Base-by-base conservation (phyloP, 2,113 vertebrate genomes). In the Tyto alba region DNA sequence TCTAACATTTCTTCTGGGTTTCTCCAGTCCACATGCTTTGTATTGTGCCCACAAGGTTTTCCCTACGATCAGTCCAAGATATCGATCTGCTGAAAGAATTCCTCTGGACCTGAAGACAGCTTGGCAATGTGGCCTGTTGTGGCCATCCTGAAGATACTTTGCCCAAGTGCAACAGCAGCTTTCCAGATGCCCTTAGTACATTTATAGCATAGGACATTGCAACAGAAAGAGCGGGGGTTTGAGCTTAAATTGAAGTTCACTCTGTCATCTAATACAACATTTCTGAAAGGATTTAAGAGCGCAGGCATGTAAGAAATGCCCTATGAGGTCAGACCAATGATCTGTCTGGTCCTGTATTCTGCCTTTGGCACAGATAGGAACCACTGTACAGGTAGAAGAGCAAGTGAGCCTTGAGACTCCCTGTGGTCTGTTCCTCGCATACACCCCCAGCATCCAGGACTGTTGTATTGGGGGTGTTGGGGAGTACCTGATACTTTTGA, bases 311-410 rank as follows among this genome's bases (percentile, higher is more conserved):
- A 26, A 69, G 29, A 91, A 86, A 76, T 71, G 27, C 45, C n/a
- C 27, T 71, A 13, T 0, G 3, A 67, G 50, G 26, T 79, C 48
- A 74, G 50, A 48, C 26, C 8, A 34, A 38, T 0, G 0, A 48
- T 75, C 79, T 32, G 4, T 48, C 19, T 64, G 26, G 47, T 53
- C 45, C 67, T 57, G 41, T 40, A 6, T 72, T 81, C 64, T 59
- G 52, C 52, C 52, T 82, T 68, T 68, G 29, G 53, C 34, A 30
- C 29, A 27, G 29, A 41, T 16, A 26, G 55, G 60, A 79, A 34
- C 40, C 14, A 12, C 6, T 29, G 29, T 56, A 9, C 38, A 38
- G 40, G 22, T 8, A 34, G 48, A 73, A 60, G 59, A 83, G 29
- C 23, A 16, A 56, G 60, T 41, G 30, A 79, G 18, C 27, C 41